Percentiles rank a stretch among this genome's conserved stretches.
Conservation (phyloP, 2,113 vertebrate species). For the Datnioides undecimradiatus region DNA sequence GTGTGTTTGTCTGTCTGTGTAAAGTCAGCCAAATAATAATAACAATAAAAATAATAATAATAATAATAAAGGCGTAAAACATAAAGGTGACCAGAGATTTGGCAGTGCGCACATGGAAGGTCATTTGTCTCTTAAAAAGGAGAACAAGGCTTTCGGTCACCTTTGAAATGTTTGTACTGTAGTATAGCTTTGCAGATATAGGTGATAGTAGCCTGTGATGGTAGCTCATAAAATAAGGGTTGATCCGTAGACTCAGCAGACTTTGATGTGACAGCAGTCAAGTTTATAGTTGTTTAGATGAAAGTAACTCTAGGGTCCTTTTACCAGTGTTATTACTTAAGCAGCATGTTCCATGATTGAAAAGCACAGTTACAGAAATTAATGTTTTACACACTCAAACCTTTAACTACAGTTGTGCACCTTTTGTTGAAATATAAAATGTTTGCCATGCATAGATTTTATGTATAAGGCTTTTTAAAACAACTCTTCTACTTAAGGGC, state of each 20-base stretch:
- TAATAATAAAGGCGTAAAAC: not conserved
- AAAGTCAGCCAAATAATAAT: not conserved
- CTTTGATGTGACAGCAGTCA: conserved; percentile 31
- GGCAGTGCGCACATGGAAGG: not conserved
- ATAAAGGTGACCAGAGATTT: not conserved
- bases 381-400: not conserved
- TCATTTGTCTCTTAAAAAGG: conserved; percentile 2
- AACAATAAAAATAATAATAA: not conserved
- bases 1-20: not conserved
- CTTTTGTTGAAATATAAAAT: conserved; percentile 6
- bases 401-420: not conserved
- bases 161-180: conserved; percentile 7
- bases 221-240: conserved; percentile 34
- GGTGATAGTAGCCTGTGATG: conserved; percentile 6
- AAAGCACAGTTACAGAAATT: not conserved
- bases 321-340: conserved; percentile 12
- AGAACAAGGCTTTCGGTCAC: conserved; percentile 17
- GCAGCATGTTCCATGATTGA: conserved; percentile 4
- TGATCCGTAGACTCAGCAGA: conserved; percentile 9
- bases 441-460: too few relatives aligned
- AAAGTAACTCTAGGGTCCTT: not conserved
- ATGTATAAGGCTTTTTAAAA: not conserved
- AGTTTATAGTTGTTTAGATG: conserved; percentile 19
- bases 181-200: conserved; percentile 22
- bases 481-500: not conserved